These are phyloP conservation scores for Corythaeola cristata DNA, from an alignment of 2,113 vertebrate genomes.

Conservation along the genomic window DNA sequence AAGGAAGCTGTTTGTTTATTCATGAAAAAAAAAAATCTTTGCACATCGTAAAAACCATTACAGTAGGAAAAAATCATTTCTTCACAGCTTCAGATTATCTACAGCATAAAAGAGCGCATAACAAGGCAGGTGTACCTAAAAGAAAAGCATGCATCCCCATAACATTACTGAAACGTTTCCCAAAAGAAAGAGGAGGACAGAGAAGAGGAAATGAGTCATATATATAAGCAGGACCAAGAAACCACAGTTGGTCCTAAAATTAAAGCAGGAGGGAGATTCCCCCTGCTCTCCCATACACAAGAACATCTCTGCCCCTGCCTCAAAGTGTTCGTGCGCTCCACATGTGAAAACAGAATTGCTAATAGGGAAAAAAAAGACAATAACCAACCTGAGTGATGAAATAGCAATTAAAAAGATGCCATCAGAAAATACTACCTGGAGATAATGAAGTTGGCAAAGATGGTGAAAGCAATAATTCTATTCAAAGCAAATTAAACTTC, in stretches of 20 bases:
- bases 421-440: constrained; percentile 22
- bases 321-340: neutral
- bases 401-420: constrained; percentile 52
- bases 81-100: neutral
- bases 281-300: neutral
- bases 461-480: neutral
- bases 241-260: neutral
- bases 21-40: neutral
- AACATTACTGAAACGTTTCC: neutral
- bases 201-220: neutral
- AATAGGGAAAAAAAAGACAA: neutral
- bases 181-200: neutral
- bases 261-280: neutral
- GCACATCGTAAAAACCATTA: neutral
- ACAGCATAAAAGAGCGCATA: neutral
- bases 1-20: constrained; percentile 9
- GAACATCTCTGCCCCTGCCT: neutral
- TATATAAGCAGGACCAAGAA: neutral
- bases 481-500: constrained; percentile 35
- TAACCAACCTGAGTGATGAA: constrained; percentile 17
- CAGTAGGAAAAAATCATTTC: neutral
- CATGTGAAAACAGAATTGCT: neutral
- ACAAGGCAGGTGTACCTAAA: neutral
- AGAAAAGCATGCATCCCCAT: neutral
- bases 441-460: constrained; percentile 6